Base-by-base conservation (phyloP, 1,140 invertebrate species). In the Pogonognathellus flavescens region DNA sequence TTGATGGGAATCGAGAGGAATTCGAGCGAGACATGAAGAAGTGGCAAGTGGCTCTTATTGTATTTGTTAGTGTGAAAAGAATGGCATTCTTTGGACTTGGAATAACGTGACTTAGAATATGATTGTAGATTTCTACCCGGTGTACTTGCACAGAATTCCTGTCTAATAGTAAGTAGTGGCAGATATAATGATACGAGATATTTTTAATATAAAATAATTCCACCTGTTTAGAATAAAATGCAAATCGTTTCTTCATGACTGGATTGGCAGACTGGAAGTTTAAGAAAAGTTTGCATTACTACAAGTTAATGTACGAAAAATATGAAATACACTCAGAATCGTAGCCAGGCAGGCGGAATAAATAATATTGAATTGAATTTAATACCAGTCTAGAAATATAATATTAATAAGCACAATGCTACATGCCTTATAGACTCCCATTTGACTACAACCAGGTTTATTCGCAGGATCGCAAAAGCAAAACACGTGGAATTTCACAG, bases 231-330 rank as follows among this genome's bases (percentile, higher is more conserved):
- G 20, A 10, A 13, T 70, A 25, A 31, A 70, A 25, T 25, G 22
- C 53, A 70, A 70, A 70, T 70, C 20, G 66, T 70, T 70, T 70
- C 14, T 49, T 70, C 66, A 70, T 31, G 66, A 11, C n/a, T 3
- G 3, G 25, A 14, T 16, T 70, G 25, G 66, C 20, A 70, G 25
- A 70, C 20, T 41, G 1, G 22, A 13, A 22, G 25, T 25, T 31
- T 14, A 16, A 22, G 14, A 25, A 25, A 16, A 11, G 22, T 57
- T 57, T 57, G n/a, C 11, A 57, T 9, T 41, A 41, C 31, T 41
- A 41, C 31, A 41, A 41, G 31, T 41, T 1, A 41, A 41, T 41
- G 31, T 41, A 41, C 31, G 31, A 41, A 41, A 41, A 41, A 41
- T 41, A 1, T 41, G 31, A 41, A 41, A 41, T 6, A 41, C 31